phyloP scores from a whole-genome alignment of 1,140 invertebrate species.

The Linepithema humile region DNA sequence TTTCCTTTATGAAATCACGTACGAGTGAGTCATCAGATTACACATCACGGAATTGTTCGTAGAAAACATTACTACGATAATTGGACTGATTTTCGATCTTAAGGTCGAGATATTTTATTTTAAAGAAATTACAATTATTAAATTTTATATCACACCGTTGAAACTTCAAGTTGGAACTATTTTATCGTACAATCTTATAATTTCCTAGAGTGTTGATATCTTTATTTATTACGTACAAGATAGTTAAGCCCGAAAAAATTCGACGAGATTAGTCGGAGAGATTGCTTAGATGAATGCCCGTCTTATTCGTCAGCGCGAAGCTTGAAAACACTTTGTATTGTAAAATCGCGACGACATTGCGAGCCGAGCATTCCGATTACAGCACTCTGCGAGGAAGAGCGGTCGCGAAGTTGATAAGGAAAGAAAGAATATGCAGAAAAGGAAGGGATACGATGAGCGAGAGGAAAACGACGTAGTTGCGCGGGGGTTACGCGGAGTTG shows the following conservation, averaged over 20 bases:
- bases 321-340: not conserved
- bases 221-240: not conserved
- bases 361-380: constrained; percentile 31
- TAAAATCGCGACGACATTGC: constrained; percentile 31
- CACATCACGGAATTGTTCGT: not conserved
- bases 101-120: not conserved
- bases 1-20: not conserved
- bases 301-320: not conserved
- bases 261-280: not conserved
- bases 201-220: not conserved
- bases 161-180: not conserved
- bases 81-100: not conserved
- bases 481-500: constrained; percentile 50
- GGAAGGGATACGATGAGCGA: constrained; percentile 23
- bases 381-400: constrained; percentile 21
- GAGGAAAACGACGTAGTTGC: constrained; percentile 34
- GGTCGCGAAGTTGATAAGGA: constrained; percentile 4
- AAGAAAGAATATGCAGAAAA: constrained; percentile 42
- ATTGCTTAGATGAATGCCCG: not conserved
- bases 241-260: not conserved
- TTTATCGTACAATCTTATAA: not conserved
- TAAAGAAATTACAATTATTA: not conserved
- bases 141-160: not conserved
- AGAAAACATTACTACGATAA: not conserved
- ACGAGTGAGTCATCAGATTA: not conserved